Evolutionary conservation across 2,888 invertebrate genomes (phyloP), one percentile per base, ranked within the genome.

Genomic region (Caenorhabditis afra): DNA sequence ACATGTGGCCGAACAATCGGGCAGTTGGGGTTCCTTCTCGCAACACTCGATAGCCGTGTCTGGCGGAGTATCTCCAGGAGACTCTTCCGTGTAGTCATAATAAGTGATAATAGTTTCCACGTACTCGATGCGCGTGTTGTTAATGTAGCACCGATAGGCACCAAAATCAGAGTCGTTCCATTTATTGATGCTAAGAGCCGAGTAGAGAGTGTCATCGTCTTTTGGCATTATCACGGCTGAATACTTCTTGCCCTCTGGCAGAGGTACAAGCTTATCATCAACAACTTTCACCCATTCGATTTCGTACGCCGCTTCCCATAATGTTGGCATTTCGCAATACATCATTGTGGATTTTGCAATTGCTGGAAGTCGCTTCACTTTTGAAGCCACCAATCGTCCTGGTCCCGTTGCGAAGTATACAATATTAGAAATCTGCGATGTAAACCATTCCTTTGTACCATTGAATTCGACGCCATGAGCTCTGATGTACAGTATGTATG

Each of bases 21-120:
- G 47, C 14, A 23, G 14, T 4, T 74, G 58, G 11, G 37, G 22
- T 11, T 35, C 23, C 58, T 66, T 59, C 8, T 74, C 59, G 23
- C 86, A 86, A 53, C 85, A 85, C 41, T 84, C 83, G 0, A 71
- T 12, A 10, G 77, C 12, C 1, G 81, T 79, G 11, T 83, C 76
- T 1, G 85, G 85, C n/a, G 81, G 79, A 14, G 53, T 29, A 0
- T 57, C 55, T 3, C 39, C 39, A 2, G 68, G 73, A 1, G 62
- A 8, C n/a, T 55, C 45, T 11, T 65, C 58, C 8, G 61, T 57
- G 16, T 20, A 45, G 1, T 52, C 53, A 22, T 23, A 22, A 11
- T 44, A 8, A 4, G n/a, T 50, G 16, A 79, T n/a, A 0, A n/a
- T 16, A 5, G 52, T 57, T 62, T 79, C 75, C 1, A 45, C 66